Evolutionary conservation across 2,797 vertebrate species (phyloP).

Genomic region (Neosilurus mollespiculum): DNA sequence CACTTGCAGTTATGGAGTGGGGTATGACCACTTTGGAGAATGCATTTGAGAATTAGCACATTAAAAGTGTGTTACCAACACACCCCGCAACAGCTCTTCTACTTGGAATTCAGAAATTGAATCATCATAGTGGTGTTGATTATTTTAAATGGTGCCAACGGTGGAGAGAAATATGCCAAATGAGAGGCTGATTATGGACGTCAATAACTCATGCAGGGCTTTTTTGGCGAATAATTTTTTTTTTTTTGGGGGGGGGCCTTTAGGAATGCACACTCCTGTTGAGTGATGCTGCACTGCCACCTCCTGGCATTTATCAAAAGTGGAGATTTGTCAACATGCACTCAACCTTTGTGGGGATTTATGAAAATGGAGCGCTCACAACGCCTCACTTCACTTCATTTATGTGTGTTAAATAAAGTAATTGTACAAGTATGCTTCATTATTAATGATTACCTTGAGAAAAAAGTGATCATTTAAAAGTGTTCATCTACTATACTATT

Average conservation of each 20-base stretch:
- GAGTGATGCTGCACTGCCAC: conserved; percentile 77
- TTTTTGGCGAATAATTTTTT: conserved; percentile 57
- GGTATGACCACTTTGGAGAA: conserved; percentile 53
- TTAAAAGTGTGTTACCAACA: conserved; percentile 61
- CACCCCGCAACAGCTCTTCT: conserved; percentile 55
- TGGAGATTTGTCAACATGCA: conserved; percentile 7
- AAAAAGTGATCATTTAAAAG: neutral
- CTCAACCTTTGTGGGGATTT: conserved; percentile 23
- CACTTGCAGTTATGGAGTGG: conserved; percentile 53
- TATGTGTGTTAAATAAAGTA: neutral
- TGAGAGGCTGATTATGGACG: conserved; percentile 61
- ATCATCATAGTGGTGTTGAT: conserved; percentile 59
- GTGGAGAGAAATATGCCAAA: conserved; percentile 55
- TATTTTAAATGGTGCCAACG: conserved; percentile 59
- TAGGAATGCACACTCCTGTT: conserved; percentile 45
- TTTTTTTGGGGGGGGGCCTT: neutral
- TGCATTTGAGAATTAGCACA: conserved; percentile 60
- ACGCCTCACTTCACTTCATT: neutral
- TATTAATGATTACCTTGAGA: neutral
- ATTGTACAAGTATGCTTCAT: neutral
- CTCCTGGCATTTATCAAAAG: conserved; percentile 68
- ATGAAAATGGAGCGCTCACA: conserved; percentile 20
- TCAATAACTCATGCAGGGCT: conserved; percentile 66
- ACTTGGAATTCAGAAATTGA: conserved; percentile 56
- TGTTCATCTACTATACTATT: too few species aligned